These are phyloP conservation scores for Agriopis leucophaearia DNA, from an alignment of 2,888 invertebrate genomes.

Conservation along the genomic window DNA sequence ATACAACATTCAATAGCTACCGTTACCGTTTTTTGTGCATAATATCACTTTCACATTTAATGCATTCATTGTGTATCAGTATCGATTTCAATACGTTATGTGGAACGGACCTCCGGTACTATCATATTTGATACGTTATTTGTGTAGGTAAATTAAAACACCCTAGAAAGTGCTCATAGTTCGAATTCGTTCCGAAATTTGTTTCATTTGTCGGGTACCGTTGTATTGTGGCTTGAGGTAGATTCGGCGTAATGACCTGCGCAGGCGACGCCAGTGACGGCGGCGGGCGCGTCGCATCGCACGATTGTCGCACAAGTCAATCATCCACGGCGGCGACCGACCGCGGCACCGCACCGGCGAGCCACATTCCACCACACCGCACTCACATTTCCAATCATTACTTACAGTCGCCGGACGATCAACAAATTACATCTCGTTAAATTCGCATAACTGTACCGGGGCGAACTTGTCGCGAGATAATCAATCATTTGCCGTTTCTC, in stretches of 20 bases:
- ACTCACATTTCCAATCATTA: slow-evolving; percentile 37
- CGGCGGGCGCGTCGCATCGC: slow-evolving; percentile 54
- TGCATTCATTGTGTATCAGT: slow-evolving; percentile 42
- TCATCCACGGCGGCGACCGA: slow-evolving; percentile 58
- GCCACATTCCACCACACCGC: slow-evolving; percentile 33
- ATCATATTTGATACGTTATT: slow-evolving; percentile 36
- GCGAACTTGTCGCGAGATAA: slow-evolving; percentile 47
- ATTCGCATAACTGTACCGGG: slow-evolving; percentile 53
- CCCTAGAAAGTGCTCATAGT: slow-evolving; percentile 49
- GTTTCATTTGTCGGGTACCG: slow-evolving; percentile 62
- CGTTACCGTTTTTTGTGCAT: slow-evolving; percentile 48
- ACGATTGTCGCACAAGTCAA: slow-evolving; percentile 65
- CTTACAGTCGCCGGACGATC: slow-evolving; percentile 43
- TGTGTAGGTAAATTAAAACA: slow-evolving; percentile 42
- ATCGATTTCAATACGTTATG: slow-evolving; percentile 45
- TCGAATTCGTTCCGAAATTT: slow-evolving; percentile 62
- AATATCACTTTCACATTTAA: slow-evolving; percentile 49
- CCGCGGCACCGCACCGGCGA: slow-evolving; percentile 40
- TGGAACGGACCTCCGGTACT: slow-evolving; percentile 41
- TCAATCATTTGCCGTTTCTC: slow-evolving; percentile 42
- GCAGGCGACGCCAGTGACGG: slow-evolving; percentile 51
- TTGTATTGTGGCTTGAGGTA: slow-evolving; percentile 55
- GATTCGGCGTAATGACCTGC: slow-evolving; percentile 51
- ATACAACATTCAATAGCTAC: slow-evolving; percentile 46
- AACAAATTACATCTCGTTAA: slow-evolving; percentile 57